These are phyloP conservation scores for Temnothorax longispinosus DNA, from an alignment of 1,140 invertebrate species.

Conservation along the genomic window DNA sequence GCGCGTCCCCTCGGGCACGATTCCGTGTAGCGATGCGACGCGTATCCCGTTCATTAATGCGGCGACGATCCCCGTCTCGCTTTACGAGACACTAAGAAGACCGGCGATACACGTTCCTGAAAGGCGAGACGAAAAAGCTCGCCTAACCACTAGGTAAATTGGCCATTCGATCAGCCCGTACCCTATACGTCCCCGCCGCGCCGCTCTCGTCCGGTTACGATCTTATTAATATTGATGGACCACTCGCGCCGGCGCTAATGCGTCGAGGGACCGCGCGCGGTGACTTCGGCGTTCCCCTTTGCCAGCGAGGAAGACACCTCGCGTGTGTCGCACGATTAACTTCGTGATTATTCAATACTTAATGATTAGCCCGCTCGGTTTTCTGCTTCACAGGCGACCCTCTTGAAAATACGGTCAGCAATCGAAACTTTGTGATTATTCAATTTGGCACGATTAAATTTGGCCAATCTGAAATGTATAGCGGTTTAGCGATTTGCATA, in stretches of 20 bases:
- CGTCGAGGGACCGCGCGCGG: conserved; percentile 40
- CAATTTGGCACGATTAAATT: not conserved
- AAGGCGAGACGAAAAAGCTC: conserved; percentile 48
- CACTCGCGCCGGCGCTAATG: conserved; percentile 74
- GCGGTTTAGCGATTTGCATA: not conserved
- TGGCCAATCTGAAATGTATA: not conserved
- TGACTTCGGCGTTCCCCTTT: conserved; percentile 29
- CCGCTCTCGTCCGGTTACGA: conserved; percentile 58
- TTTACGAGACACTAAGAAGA: conserved; percentile 32
- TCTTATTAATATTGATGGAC: conserved; percentile 78
- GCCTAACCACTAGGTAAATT: conserved; percentile 63
- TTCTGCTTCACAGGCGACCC: conserved; percentile 12
- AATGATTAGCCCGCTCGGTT: conserved; percentile 32
- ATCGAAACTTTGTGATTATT: conserved; percentile 18
- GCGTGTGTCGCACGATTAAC: conserved; percentile 59
- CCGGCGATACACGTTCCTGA: conserved; percentile 26
- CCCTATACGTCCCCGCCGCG: conserved; percentile 46
- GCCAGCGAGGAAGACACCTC: conserved; percentile 34
- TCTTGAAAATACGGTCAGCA: conserved; percentile 8
- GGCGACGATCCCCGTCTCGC: conserved; percentile 23
- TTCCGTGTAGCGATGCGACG: conserved; percentile 25
- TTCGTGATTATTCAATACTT: conserved; percentile 64
- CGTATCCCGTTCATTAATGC: conserved; percentile 66
- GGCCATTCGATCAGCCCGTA: conserved; percentile 56
- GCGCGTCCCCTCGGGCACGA: conserved; percentile 51